Evolutionary conservation across 2,888 invertebrate species (phyloP), one percentile per base, ranked within the genome.

Genomic region (Drosophila vallismaia): DNA sequence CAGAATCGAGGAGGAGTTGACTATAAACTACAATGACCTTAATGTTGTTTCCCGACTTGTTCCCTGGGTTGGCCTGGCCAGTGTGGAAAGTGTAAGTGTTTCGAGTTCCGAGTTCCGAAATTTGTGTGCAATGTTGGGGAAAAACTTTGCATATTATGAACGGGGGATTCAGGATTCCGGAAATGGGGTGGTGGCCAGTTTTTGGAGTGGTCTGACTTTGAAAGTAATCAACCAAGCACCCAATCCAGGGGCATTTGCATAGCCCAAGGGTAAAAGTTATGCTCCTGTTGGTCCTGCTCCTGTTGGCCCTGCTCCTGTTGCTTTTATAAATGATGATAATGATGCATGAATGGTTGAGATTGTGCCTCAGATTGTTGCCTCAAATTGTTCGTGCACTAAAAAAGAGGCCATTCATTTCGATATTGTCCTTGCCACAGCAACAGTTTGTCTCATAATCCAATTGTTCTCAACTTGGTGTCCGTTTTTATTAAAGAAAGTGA

Each of bases 401-500:
- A 19, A 19, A 1, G 19, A 19, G 19, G 19, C 19, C 1, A 2
- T 2, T 24, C 58, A 59, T 71, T 67, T 83, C 45, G 33, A 26
- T 50, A 54, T 57, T 58, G 53, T 14, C 50, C 56, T 54, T 57
- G 45, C 55, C 38, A 45, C 42, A 38, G 85, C 60, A 49, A 50
- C 48, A 62, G 58, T 56, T 55, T 60, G 66, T 59, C 53, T 70
- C 67, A 76, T 79, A 79, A 88, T 76, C 76, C 76, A 86, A 88
- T 86, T 86, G 77, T 72, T 81, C 86, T 77, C 78, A 74, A 76
- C 70, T 78, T 68, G 87, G 87, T 86, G 79, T 88, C 89, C 80
- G 50, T 77, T 88, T 88, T 83, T 80, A 74, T 80, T 88, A 66
- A 59, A 53, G 55, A 74, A 68, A 82, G 58, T 54, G 67, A 73